Conservation (phyloP, 2,797 vertebrate species). For the Mus spretus region DNA sequence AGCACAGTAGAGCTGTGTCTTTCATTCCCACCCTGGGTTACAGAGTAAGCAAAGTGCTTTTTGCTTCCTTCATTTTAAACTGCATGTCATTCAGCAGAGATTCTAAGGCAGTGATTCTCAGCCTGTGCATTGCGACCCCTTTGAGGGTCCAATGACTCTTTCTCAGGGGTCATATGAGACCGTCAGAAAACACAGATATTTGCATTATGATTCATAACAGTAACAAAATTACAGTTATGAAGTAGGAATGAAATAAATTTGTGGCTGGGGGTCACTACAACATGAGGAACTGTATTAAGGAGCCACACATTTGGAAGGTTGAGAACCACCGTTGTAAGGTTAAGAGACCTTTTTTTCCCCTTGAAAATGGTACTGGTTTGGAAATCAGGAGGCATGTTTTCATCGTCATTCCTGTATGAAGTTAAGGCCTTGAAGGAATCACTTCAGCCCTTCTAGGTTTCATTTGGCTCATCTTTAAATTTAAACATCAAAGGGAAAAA, state of each 20-base stretch:
- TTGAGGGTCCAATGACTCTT: too few species aligned
- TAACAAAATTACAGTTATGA: neutral
- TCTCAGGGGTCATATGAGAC: neutral
- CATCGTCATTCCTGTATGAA: neutral
- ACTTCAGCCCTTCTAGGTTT: constrained; percentile 13
- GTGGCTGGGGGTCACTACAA: neutral
- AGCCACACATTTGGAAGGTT: too few species aligned
- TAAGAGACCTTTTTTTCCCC: neutral
- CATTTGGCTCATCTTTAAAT: constrained; percentile 31
- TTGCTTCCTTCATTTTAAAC: constrained; percentile 24
- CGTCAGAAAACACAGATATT: too few species aligned
- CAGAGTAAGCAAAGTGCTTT: constrained; percentile 3
- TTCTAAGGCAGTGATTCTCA: neutral
- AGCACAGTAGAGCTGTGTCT: neutral
- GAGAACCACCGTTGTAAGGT: too few species aligned
- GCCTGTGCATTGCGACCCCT: neutral
- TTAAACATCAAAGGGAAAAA: neutral
- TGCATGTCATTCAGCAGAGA: neutral
- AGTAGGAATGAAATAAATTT: neutral
- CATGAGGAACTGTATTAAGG: neutral
- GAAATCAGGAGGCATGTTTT: neutral
- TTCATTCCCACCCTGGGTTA: neutral
- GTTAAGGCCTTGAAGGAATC: constrained; percentile 21
- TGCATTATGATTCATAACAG: neutral
- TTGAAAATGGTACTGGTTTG: neutral